These are phyloP conservation scores for Rallus crepitans DNA, from an alignment of 2,797 vertebrate species.

Conservation along the genomic window DNA sequence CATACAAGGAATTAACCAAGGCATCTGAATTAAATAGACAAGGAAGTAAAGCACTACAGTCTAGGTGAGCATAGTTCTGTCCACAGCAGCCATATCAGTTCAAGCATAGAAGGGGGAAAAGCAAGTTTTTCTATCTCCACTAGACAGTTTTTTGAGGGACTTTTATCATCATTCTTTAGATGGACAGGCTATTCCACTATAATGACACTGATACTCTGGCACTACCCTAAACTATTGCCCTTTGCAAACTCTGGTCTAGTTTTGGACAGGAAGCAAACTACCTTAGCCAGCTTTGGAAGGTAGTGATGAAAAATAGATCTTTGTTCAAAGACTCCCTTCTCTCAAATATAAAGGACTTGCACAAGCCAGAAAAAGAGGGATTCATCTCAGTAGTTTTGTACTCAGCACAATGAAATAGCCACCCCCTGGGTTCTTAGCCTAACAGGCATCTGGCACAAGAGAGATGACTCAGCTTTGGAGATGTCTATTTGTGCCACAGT, in stretches of 20 bases:
- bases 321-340: neutral
- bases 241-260: neutral
- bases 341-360: neutral
- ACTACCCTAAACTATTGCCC: neutral
- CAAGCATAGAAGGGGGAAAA: neutral
- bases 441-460: neutral
- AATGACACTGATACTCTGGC: neutral
- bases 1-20: neutral
- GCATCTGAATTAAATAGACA: neutral
- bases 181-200: neutral
- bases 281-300: neutral
- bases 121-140: neutral
- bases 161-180: neutral
- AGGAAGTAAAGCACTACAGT: neutral
- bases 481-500: neutral
- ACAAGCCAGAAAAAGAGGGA: neutral
- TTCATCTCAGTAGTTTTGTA: neutral
- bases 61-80: neutral
- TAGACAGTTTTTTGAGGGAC: neutral
- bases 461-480: neutral
- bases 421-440: neutral
- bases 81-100: neutral
- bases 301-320: neutral
- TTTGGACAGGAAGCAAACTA: neutral
- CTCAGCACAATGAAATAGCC: neutral